A percentile compares a stretch with the other conserved stretches of the same genome.
Conservation (phyloP, 2,888 invertebrate genomes). For the Tipula helvola region DNA sequence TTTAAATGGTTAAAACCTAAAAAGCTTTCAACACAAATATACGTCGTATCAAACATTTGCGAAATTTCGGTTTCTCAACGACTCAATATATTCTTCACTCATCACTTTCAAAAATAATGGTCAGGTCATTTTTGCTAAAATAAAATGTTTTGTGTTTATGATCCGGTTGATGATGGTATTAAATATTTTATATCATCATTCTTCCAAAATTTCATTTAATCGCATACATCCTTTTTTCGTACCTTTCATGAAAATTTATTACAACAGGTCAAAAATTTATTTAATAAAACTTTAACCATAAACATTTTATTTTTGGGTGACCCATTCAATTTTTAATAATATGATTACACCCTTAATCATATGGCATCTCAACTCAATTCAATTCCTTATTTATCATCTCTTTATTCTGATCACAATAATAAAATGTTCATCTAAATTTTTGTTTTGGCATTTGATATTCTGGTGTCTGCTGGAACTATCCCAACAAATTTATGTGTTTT, state of each 20-base stretch:
- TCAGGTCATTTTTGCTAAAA: background rate
- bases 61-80: no score
- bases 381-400: background rate
- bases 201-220: background rate
- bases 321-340: background rate
- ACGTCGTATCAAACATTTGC: no score
- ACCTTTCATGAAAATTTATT: background rate
- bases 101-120: no score
- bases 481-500: background rate
- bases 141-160: background rate
- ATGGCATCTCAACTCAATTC: background rate
- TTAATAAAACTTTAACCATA: background rate
- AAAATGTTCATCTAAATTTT: background rate
- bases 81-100: no score
- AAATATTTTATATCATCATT: background rate
- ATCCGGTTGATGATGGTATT: background rate
- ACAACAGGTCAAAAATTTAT: background rate
- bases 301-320: background rate
- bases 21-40: no score
- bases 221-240: background rate
- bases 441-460: background rate
- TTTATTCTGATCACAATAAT: background rate
- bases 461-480: background rate
- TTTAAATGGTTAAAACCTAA: no score
- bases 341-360: background rate